Evolutionary conservation across 2,113 vertebrate species (phyloP), one percentile per base, ranked within the genome.

Genomic region (Poeciliopsis prolifica): DNA sequence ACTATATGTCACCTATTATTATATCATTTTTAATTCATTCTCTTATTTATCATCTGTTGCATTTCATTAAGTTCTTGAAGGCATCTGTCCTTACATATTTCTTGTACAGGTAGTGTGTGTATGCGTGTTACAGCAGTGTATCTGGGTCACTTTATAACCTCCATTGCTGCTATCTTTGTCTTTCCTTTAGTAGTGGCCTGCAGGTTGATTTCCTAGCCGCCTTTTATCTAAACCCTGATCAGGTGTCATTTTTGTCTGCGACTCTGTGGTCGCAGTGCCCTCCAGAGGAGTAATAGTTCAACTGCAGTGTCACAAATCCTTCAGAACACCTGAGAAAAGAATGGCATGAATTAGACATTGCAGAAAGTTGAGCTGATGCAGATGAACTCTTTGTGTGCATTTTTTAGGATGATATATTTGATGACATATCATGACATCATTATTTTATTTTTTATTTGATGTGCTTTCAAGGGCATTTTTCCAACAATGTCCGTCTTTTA

Each of bases 211-310:
- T 80, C 19, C 72, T 75, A 72, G 74, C 65, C 4, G 40, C 37
- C 70, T 77, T 83, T 81, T 15, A 75, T 75, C 37, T 33, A 54
- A 51, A 69, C 31, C 9, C 68, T 24, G 40, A 72, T 72, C 58
- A 72, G 42, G 65, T 69, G 63, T 74, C 58, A 48, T 2, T 42
- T 61, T 51, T 68, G 35, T 30, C 26, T 68, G 12, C 26, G 54
- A 82, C 30, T 48, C 72, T 65, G 78, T 44, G 71, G 75, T 72
- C 76, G 88, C 74, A 92, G 79, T 89, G 89, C 80, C 82, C 81
- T 78, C 91, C 80, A 29, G 64, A 80, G 92, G 79, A 31, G 15
- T 8, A 62, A 15, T 0, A 0, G 2, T 26, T 11, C 13, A 30
- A 24, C 62, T 85, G 78, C 87, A 88, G 15, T 5, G 1, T 65